Percentiles rank a stretch among this genome's conserved stretches.
Evolutionary conservation across 1,140 invertebrate genomes (phyloP).

Genomic region (Ptiloglossa arizonensis): DNA sequence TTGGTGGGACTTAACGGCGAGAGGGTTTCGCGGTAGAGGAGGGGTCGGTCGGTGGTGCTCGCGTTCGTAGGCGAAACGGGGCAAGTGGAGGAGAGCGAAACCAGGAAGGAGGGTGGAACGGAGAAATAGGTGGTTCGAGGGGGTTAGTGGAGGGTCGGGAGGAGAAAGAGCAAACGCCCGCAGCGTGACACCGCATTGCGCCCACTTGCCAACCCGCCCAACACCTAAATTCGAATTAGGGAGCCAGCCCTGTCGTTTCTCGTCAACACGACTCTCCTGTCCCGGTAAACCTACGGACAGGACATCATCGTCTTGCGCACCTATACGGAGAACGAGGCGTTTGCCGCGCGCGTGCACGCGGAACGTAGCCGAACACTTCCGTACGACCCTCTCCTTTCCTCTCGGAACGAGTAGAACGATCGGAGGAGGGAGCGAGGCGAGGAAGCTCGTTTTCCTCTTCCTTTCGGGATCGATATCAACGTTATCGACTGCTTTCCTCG

Average conservation of each 20-base stretch:
- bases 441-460: slow-evolving; percentile 65
- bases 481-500: slow-evolving; percentile 67
- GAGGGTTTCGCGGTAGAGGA: slow-evolving; percentile 37
- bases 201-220: slow-evolving; percentile 77
- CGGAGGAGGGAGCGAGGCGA: slow-evolving; percentile 21
- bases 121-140: slow-evolving; percentile 33
- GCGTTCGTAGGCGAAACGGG: slow-evolving; percentile 38
- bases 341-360: background rate
- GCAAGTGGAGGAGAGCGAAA: slow-evolving; percentile 27
- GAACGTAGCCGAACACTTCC: background rate
- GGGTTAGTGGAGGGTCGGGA: slow-evolving; percentile 34
- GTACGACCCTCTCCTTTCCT: slow-evolving; percentile 40
- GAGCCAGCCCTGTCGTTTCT: slow-evolving; percentile 69
- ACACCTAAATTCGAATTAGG: slow-evolving; percentile 80
- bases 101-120: slow-evolving; percentile 35
- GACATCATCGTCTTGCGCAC: slow-evolving; percentile 38
- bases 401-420: slow-evolving; percentile 40
- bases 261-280: slow-evolving; percentile 65
- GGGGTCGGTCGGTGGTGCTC: slow-evolving; percentile 29
- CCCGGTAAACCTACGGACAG: slow-evolving; percentile 55
- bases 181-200: slow-evolving; percentile 79
- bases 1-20: slow-evolving; percentile 61
- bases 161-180: slow-evolving; percentile 72
- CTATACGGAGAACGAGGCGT: no score
- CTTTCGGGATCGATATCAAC: slow-evolving; percentile 77